Percentiles rank a stretch among this genome's conserved stretches.
phyloP scores from a whole-genome alignment of 2,113 vertebrate species.

The Dascyllus trimaculatus region DNA sequence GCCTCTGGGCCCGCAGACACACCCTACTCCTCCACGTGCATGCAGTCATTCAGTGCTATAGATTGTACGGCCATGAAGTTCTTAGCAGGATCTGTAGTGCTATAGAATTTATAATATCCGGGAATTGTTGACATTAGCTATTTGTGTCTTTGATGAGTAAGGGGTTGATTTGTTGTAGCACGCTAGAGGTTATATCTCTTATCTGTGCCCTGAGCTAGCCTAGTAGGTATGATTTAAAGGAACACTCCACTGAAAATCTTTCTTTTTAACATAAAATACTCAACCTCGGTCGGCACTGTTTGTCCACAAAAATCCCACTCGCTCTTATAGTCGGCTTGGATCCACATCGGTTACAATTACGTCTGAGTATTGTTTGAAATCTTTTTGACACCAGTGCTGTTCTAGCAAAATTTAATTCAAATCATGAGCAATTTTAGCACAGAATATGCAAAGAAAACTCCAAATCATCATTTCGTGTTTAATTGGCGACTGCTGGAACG shows the following conservation, averaged over 20 bases:
- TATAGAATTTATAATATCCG: constrained; percentile 1
- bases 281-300: neutral
- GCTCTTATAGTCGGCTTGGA: too few species aligned
- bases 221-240: constrained; percentile 18
- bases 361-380: too few species aligned
- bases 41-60: constrained; percentile 46
- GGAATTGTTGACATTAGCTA: neutral
- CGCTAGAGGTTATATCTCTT: neutral
- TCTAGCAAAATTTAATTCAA: neutral
- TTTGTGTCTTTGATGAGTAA: neutral
- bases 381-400: too few species aligned
- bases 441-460: too few species aligned
- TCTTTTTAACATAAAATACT: neutral
- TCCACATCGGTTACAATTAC: too few species aligned
- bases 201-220: neutral
- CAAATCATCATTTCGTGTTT: too few species aligned
- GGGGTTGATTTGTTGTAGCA: constrained; percentile 2
- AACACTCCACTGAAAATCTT: constrained; percentile 35
- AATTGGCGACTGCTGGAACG: neutral
- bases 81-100: neutral
- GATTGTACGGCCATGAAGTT: neutral
- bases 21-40: constrained; percentile 54
- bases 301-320: too few species aligned
- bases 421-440: neutral
- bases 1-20: too few species aligned